Evolutionary conservation across 2,888 invertebrate species (phyloP).

Genomic region (Nomada ruficornis): DNA sequence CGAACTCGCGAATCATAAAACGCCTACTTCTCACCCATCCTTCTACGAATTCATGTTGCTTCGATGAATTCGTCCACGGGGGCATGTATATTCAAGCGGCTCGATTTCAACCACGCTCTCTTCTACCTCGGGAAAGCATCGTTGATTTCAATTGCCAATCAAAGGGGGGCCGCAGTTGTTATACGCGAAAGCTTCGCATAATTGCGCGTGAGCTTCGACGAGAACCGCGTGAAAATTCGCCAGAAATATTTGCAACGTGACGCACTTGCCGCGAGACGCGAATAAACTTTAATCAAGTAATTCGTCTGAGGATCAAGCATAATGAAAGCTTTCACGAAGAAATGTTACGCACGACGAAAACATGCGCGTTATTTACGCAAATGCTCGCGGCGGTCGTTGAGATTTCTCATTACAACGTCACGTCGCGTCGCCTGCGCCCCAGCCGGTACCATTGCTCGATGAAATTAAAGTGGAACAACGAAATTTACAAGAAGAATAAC

Average conservation of each 20-base stretch:
- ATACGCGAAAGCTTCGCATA: background rate
- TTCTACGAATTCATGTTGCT: background rate
- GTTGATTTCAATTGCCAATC: slow-evolving; percentile 46
- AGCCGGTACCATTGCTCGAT: background rate
- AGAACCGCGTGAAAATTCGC: background rate
- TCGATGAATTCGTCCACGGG: slow-evolving; percentile 16
- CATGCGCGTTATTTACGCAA: slow-evolving; percentile 23
- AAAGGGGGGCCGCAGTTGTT: background rate
- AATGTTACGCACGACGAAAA: slow-evolving; percentile 7
- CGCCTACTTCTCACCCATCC: background rate
- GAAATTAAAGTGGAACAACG: slow-evolving; percentile 55
- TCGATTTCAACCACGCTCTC: slow-evolving; percentile 9
- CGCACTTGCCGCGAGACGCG: background rate
- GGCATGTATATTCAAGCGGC: slow-evolving; percentile 41
- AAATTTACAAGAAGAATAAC: slow-evolving; percentile 53
- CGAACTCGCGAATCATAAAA: slow-evolving; percentile 30
- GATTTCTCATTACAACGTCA: slow-evolving; percentile 46
- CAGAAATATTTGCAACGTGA: background rate
- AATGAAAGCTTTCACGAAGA: background rate
- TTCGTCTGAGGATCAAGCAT: background rate
- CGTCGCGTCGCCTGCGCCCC: background rate
- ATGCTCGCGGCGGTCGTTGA: slow-evolving; percentile 40
- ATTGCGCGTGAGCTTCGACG: background rate
- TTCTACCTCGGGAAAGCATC: slow-evolving; percentile 18
- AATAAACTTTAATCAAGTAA: background rate